Evolutionary conservation across 92 coral and sea anemone genomes (phyloP).

Genomic region (Micromussa lordhowensis): DNA sequence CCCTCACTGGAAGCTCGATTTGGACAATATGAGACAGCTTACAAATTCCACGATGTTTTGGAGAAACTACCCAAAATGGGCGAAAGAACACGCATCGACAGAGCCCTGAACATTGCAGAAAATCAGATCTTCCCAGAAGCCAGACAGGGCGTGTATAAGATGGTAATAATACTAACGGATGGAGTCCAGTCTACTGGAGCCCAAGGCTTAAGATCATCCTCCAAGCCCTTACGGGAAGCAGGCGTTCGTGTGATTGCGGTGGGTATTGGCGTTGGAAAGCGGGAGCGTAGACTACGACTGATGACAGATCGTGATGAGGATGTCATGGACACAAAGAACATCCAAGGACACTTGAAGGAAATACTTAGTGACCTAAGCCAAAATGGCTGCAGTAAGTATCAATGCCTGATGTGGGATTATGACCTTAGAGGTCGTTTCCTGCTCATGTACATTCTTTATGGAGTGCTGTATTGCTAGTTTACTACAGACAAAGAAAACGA

Average conservation of each 20-base stretch:
- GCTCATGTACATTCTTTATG: no score
- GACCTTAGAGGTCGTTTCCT: no score
- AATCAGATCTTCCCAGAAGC: not conserved
- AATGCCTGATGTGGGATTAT: not conserved
- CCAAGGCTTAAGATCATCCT: not conserved
- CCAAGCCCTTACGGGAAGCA: not conserved
- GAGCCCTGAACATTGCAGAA: not conserved
- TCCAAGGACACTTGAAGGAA: not conserved
- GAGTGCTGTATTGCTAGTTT: no score
- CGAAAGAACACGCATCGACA: not conserved
- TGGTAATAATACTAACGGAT: not conserved
- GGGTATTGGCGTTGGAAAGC: not conserved
- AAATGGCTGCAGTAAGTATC: not conserved
- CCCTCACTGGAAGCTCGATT: not conserved
- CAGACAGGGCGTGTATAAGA: not conserved
- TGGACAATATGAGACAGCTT: not conserved
- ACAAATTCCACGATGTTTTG: not conserved
- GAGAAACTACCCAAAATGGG: not conserved
- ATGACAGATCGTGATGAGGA: not conserved
- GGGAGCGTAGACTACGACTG: not conserved
- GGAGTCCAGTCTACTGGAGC: not conserved
- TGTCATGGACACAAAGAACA: not conserved
- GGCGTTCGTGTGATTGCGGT: conserved; percentile 4
- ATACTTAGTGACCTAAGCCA: not conserved
- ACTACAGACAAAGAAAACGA: no score